Base-by-base conservation (phyloP, 2,113 vertebrate species). In the Sebastes schlegelii region DNA sequence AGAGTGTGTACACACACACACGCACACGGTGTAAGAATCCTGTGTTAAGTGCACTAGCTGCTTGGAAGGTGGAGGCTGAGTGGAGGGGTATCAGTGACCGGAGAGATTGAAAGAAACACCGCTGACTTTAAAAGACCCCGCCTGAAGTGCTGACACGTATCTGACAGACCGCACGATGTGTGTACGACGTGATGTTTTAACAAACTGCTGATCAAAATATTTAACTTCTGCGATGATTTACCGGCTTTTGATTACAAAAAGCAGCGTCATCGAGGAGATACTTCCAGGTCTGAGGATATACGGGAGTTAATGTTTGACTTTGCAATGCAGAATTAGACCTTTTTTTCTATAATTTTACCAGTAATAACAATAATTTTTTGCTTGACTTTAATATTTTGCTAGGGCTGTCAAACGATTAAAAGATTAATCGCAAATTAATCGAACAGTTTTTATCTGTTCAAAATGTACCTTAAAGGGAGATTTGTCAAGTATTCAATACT, bases 61-160 rank as follows among this genome's bases (percentile, higher is more conserved):
- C 80, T 88, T 80, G 79, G 78, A 4, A 2, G 34, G 66, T 69
- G 75, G 80, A 86, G 83, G 86, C 73, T 88, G 89, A 93, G 89
- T 90, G 90, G 84, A 86, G 75, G 86, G 85, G 89, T 92, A 94
- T 93, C 92, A 88, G 86, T 93, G 90, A 90, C 93, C 48, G 74
- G 54, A 78, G 70, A 7, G 87, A 88, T 58, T 23, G 85, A 77
- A 86, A 86, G 79, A 83, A 80, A 82, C 63, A 42, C 75, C 8
- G 58, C 68, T 34, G 65, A 71, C 81, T 88, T 91, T 85, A 90
- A 91, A 90, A 84, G 89, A 4, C 86, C 70, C 74, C 75, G 80
- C 85, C 83, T 87, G 72, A 83, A 86, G 87, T 86, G 76, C 86
- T 80, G 84, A 93, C 86, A 88, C 61, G 19, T 75, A 69, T 87